Conservation (phyloP, 2,888 invertebrate genomes). For the Nasonovia ribisnigri region DNA sequence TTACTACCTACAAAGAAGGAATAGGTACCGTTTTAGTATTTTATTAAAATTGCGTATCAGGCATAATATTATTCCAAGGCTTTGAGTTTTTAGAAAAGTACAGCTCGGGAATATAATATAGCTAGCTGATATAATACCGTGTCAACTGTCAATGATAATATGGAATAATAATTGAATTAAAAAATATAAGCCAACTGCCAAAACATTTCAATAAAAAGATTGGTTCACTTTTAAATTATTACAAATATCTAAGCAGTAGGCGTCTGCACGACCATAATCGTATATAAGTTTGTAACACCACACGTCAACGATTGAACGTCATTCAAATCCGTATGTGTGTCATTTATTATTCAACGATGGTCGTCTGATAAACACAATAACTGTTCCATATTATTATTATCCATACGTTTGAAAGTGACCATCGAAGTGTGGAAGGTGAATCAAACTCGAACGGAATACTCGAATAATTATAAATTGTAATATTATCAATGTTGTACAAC, state of each 20-base stretch:
- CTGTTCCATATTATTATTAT: conserved; percentile 36
- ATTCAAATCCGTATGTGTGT: background rate
- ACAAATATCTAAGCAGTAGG: background rate
- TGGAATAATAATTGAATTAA: background rate
- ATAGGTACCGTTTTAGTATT: background rate
- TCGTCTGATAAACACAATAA: conserved; percentile 43
- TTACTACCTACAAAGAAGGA: background rate
- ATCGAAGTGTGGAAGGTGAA: conserved; percentile 29
- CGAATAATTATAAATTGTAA: background rate
- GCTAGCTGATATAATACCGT: background rate
- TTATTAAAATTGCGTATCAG: background rate
- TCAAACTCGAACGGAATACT: conserved; percentile 13
- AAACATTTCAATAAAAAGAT: conserved; percentile 16
- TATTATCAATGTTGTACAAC: background rate
- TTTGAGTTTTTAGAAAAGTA: background rate
- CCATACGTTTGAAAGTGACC: conserved; percentile 46
- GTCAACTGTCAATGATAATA: background rate
- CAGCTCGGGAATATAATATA: background rate
- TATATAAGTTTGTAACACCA: background rate
- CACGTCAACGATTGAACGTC: background rate
- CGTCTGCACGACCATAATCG: background rate
- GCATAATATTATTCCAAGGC: background rate
- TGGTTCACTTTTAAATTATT: conserved; percentile 15
- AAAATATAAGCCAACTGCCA: conserved; percentile 13
- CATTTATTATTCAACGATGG: conserved; percentile 48